Conservation (phyloP, 2,797 vertebrate genomes). For the Podargus strigoides region DNA sequence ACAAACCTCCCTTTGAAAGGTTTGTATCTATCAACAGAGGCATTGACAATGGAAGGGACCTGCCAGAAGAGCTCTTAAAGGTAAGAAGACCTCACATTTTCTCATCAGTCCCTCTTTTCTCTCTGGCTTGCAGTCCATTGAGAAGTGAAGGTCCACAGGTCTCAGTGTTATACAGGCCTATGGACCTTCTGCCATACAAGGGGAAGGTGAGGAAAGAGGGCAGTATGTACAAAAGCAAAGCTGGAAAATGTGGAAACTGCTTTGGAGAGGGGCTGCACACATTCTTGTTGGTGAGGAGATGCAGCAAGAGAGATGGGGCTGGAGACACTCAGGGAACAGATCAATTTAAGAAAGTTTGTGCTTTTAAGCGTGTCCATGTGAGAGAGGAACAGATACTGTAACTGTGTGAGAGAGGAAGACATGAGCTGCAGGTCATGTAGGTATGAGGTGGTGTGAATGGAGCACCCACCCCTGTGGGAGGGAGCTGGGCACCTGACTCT, state of each 20-base stretch:
- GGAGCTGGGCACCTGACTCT: neutral
- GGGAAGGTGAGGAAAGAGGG: neutral
- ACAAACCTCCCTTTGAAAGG: conserved; percentile 86
- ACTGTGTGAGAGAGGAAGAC: neutral
- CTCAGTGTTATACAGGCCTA: neutral
- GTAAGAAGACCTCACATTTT: conserved; percentile 62
- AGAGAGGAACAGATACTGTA: neutral
- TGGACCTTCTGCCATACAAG: neutral
- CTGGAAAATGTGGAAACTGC: neutral
- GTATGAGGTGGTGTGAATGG: neutral
- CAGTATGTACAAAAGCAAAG: neutral
- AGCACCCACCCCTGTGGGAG: neutral
- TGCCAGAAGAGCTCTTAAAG: conserved; percentile 80
- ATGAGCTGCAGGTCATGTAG: accelerated
- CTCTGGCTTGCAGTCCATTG: neutral
- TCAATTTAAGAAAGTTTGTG: neutral
- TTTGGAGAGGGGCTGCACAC: neutral
- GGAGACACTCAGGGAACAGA: neutral
- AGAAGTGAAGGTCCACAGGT: neutral
- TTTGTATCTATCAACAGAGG: conserved; percentile 91
- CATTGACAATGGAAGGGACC: conserved; percentile 85
- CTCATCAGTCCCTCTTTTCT: neutral
- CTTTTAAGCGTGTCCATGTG: neutral
- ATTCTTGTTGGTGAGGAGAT: neutral
- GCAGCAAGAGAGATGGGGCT: neutral